Evolutionary conservation across 2,113 vertebrate genomes (phyloP), one percentile per base, ranked within the genome.

Genomic region (Struthidea cinerea): DNA sequence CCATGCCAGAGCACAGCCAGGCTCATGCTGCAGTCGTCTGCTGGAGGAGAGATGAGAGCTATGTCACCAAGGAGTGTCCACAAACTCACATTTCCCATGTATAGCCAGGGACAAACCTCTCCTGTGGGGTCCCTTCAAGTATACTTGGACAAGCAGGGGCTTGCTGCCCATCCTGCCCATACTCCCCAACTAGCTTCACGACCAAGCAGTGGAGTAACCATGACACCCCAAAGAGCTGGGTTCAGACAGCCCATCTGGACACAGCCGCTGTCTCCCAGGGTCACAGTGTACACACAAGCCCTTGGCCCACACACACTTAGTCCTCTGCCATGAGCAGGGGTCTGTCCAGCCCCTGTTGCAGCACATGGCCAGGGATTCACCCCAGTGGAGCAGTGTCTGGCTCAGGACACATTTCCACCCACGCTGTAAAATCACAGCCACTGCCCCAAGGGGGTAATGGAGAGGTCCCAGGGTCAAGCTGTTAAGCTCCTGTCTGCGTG

Each of bases 1-100:
- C 61, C 53, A 7, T 3, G 41, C 30, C 39, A 64, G 55, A 32
- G 63, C 49, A 67, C 0, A 0, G 53, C 19, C 0, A 0, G 57
- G 35, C 49, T n/a, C 68, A 5, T 10, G 14, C 35, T 67, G 39
- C 28, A 16, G 22, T 19, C 37, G 67, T 16, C 55, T 4, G 0
- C 30, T 15, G 37, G 39, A 86, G n/a, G 30, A 64, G 24, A 76
- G 63, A 56, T 6, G 21, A 67, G 39, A 89, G 52, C 61, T 53
- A 1, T 2, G 1, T 23, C 55, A 37, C 46, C 35, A 32, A 55
- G 70, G 22, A 39, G 20, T n/a, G 49, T 27, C 46, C 11, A 5
- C 37, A 75, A 33, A 57, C 28, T 81, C 59, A 10, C 55, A 28
- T n/a, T 74, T 64, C 60, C 46, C 27, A 5, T 2, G 13, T 1